These are phyloP conservation scores for Nephrotoma appendiculata DNA, from an alignment of 2,888 invertebrate genomes.

Conservation along the genomic window DNA sequence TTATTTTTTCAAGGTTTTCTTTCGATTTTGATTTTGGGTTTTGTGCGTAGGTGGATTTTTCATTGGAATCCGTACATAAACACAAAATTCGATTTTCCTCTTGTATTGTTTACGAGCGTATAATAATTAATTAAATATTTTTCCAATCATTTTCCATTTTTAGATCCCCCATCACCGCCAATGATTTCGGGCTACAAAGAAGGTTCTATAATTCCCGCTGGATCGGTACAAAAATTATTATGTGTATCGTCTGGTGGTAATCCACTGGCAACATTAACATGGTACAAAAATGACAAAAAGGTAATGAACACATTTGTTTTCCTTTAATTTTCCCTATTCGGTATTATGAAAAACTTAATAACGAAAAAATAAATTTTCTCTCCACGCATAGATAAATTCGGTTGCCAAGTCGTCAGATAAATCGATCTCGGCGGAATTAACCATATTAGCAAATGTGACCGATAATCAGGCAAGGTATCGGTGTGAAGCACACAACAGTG, in stretches of 20 bases:
- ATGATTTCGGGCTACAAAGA: constrained; percentile 82
- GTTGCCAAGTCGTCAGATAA: constrained; percentile 57
- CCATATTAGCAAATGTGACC: constrained; percentile 72
- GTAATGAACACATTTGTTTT: constrained; percentile 34
- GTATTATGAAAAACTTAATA: neutral
- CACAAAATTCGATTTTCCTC: neutral
- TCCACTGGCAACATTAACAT: constrained; percentile 80
- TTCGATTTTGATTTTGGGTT: neutral
- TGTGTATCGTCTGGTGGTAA: constrained; percentile 92
- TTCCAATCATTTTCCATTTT: constrained; percentile 17
- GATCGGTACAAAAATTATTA: constrained; percentile 72
- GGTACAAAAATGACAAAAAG: constrained; percentile 90
- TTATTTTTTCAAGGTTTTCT: neutral
- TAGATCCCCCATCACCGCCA: constrained; percentile 88
- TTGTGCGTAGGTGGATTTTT: neutral
- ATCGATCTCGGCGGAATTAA: constrained; percentile 69
- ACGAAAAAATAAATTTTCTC: neutral
- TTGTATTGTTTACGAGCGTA: neutral
- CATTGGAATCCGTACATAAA: neutral
- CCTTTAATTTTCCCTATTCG: neutral
- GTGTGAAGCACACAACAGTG: constrained; percentile 87
- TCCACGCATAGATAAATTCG: constrained; percentile 52
- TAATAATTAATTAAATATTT: neutral
- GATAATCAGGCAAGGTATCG: constrained; percentile 89
- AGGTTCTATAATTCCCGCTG: constrained; percentile 66